phyloP scores from a whole-genome alignment of 37 sponge, comb jelly and placozoan species.

The Beroe ovata region DNA sequence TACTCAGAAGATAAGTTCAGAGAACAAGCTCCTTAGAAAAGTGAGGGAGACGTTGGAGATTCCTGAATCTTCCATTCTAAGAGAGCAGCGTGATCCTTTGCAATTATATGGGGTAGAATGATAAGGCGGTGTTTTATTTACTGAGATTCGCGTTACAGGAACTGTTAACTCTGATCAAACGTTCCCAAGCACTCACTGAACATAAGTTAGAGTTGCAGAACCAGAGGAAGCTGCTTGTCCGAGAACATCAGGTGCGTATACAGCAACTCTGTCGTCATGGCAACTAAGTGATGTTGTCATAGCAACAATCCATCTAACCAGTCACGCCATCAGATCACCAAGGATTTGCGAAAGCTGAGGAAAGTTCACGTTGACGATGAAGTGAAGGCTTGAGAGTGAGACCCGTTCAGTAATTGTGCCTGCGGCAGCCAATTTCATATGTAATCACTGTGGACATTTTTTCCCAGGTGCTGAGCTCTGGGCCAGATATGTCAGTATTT shows the following conservation, averaged over 20 bases:
- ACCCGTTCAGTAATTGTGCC: too few relatives aligned
- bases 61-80: too few relatives aligned
- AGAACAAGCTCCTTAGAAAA: conserved; percentile 43
- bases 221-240: conserved; percentile 22
- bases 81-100: too few relatives aligned
- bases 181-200: conserved; percentile 41
- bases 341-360: conserved; percentile 35
- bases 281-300: not conserved
- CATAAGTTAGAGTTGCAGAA: conserved; percentile 49
- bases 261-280: not conserved
- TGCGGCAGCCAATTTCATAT: too few relatives aligned
- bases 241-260: conserved; percentile 47
- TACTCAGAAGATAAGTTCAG: conserved; percentile 53
- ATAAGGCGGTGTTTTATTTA: too few relatives aligned
- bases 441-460: too few relatives aligned
- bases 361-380: conserved; percentile 64
- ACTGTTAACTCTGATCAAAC: conserved; percentile 8
- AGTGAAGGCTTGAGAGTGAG: not conserved
- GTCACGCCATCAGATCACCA: conserved; percentile 66
- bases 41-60: not conserved
- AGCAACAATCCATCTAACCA: not conserved
- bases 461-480: too few relatives aligned
- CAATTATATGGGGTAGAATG: too few relatives aligned
- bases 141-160: too few relatives aligned
- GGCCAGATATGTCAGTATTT: too few relatives aligned